Conservation (phyloP, 1,140 invertebrate species). For the Reticulitermes speratus region DNA sequence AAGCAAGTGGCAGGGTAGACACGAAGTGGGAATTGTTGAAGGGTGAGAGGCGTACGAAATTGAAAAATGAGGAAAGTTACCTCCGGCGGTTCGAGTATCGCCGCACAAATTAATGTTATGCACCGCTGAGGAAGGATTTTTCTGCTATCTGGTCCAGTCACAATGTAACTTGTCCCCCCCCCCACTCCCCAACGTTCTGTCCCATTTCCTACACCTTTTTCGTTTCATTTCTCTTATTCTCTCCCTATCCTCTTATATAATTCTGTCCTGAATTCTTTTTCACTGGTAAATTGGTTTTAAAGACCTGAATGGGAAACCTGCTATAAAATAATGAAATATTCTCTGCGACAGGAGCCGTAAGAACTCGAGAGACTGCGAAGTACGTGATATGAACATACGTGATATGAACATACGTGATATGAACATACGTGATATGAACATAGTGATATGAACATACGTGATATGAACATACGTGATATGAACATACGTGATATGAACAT, state of each 20-base stretch:
- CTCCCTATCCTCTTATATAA: not conserved
- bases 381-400: too few relatives aligned
- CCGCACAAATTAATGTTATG: not conserved
- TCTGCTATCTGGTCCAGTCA: not conserved
- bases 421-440: too few relatives aligned
- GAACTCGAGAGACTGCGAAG: too few relatives aligned
- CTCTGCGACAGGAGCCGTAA: too few relatives aligned
- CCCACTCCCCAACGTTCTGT: not conserved
- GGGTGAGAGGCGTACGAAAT: not conserved
- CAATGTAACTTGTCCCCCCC: not conserved
- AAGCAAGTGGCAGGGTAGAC: not conserved
- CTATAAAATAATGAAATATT: too few relatives aligned
- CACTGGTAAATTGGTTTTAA: not conserved
- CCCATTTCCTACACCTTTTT: not conserved
- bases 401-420: too few relatives aligned
- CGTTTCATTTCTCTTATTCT: not conserved
- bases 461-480: too few relatives aligned
- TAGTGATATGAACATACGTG: too few relatives aligned
- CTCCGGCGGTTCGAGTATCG: not conserved
- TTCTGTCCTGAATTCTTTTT: not conserved
- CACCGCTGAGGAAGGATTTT: not conserved
- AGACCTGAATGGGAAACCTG: not conserved
- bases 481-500: too few relatives aligned
- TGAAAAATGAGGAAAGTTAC: conserved; percentile 8
- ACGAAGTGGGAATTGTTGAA: not conserved